Conservation (phyloP, 2,888 invertebrate species). For the Leptopilina myrica region DNA sequence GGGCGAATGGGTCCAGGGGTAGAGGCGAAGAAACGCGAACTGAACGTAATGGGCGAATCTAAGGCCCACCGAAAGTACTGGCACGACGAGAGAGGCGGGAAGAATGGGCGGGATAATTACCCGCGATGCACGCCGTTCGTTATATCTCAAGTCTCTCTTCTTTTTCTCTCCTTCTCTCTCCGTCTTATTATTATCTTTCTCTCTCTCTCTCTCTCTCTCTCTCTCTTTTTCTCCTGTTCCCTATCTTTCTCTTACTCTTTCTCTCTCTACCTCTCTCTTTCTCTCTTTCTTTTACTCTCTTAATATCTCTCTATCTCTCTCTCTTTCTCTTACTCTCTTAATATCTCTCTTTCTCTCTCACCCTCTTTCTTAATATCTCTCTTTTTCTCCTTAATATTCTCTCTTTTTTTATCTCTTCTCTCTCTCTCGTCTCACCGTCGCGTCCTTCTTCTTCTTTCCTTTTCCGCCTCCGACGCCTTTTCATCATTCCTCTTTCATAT, state of each 20-base stretch:
- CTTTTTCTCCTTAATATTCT: no score
- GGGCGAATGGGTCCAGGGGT: conserved; percentile 61
- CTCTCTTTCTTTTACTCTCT: no score
- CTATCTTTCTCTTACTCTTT: no score
- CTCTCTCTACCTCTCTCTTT: no score
- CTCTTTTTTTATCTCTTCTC: conserved; percentile 46
- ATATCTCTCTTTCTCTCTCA: no score
- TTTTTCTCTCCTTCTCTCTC: conserved; percentile 41
- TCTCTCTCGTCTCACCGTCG: conserved; percentile 25
- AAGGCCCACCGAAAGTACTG: conserved; percentile 65
- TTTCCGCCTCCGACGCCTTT: conserved; percentile 53
- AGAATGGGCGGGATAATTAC: conserved; percentile 76
- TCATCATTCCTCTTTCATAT: conserved; percentile 21
- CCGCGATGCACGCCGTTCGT: conserved; percentile 73
- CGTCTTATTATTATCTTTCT: no score
- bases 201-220: conserved; percentile 48
- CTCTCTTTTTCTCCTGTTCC: not conserved
- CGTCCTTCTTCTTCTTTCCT: not conserved
- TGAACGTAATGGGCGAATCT: conserved; percentile 70
- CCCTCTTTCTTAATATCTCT: no score
- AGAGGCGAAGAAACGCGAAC: conserved; percentile 57
- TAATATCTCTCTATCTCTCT: conserved; percentile 45
- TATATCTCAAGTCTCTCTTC: conserved; percentile 67
- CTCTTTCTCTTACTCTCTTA: conserved; percentile 4
- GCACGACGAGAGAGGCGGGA: conserved; percentile 71